Evolutionary conservation across 1,140 invertebrate genomes (phyloP), one percentile per base, ranked within the genome.

Genomic region (Penaeus chinensis): DNA sequence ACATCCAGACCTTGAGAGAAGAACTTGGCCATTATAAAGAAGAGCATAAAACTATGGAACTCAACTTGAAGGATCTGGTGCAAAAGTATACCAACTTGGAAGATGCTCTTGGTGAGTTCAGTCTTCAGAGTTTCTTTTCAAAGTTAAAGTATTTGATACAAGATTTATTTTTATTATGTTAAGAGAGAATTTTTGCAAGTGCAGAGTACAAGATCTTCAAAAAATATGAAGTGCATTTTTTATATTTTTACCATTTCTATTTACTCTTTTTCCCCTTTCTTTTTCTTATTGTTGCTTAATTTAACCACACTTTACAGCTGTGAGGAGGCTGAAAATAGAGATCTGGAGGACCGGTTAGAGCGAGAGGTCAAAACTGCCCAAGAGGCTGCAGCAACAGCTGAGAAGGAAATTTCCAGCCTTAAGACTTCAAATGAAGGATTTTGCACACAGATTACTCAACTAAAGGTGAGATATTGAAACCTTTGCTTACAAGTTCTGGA

Each of bases 321-420:
- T 80, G 85, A 89, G 37, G 89, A 90, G 47, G 88, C 88, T 19
- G 87, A 90, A 60, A 84, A 86, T 42, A 65, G 82, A 42, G 81
- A 87, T 47, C 69, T 90, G 37, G 84, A 88, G 83, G 85, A 87
- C 32, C 54, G 83, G 27, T 63, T 90, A 74, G 63, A 88, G 16
- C 78, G 71, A 62, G 82, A 90, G 32, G 42, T 88, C 42, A 32
- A 37, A 20, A 37, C 65, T 18, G 84, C 84, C 19, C 47, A 88
- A 24, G 66, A 71, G 27, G 78, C 84, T 5, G 32, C 85, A 27
- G 71, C 80, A n/a, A 32, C 60, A 11, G 37, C 84, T 24, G 61
- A 84, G 32, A 62, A 66, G 18, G 87, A 90, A 37, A 27, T 84
- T 5, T 62, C 42, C 3, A 42, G 61, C 42, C 66, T 89, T 19